A percentile compares a stretch with the other conserved stretches of the same genome.
Evolutionary conservation across 1,140 invertebrate genomes (phyloP).

Genomic region (Vanessa tameamea): DNA sequence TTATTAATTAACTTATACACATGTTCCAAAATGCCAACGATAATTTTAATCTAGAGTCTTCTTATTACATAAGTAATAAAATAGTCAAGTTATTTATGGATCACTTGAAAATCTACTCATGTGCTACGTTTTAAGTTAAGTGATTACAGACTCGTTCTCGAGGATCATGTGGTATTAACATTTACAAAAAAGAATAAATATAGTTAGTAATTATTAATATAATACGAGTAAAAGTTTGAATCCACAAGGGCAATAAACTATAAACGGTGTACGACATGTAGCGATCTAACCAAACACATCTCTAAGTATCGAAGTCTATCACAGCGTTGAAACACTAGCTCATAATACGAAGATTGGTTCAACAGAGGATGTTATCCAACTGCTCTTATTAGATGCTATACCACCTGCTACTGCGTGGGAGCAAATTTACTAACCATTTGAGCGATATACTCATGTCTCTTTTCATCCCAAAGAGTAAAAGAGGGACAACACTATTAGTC

Average conservation of each 20-base stretch:
- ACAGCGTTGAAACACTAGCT: slow-evolving; percentile 11
- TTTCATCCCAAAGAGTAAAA: background rate
- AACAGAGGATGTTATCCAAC: slow-evolving; percentile 30
- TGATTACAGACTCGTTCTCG: too few species aligned
- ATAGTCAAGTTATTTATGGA: too few species aligned
- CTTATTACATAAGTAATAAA: too few species aligned
- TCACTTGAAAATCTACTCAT: too few species aligned
- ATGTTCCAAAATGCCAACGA: too few species aligned
- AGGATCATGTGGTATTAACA: too few species aligned
- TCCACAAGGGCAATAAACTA: background rate
- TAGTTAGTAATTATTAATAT: too few species aligned
- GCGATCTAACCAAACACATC: background rate
- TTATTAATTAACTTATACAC: too few species aligned
- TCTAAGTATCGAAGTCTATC: slow-evolving; percentile 6
- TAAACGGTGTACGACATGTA: background rate
- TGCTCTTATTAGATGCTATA: slow-evolving; percentile 20
- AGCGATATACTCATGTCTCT: slow-evolving; percentile 14
- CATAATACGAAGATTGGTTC: slow-evolving; percentile 28
- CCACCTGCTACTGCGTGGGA: slow-evolving; percentile 40
- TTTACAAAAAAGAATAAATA: too few species aligned
- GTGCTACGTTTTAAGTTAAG: too few species aligned
- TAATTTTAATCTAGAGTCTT: too few species aligned
- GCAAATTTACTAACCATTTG: slow-evolving; percentile 29
- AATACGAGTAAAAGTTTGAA: too few species aligned
- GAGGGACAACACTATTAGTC: slow-evolving; percentile 10